These are phyloP conservation scores for Plecturocebus donacophilus DNA, from an alignment of 2,113 vertebrate species.

Conservation along the genomic window DNA sequence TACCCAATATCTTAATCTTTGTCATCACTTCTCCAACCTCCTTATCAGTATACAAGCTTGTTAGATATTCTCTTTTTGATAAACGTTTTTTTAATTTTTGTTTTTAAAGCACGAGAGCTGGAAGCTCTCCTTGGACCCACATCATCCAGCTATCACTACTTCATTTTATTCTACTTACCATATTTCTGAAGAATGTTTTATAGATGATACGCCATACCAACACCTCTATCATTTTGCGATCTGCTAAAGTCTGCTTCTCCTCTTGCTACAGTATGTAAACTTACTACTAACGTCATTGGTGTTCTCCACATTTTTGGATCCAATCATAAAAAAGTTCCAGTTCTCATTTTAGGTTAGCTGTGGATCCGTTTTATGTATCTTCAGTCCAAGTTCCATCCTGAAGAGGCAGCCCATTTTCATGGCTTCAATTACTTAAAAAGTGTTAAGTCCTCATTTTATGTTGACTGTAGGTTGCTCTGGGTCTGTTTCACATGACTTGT, in stretches of 20 bases:
- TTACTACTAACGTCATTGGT: accelerated
- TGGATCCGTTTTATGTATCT: not conserved
- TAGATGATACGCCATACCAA: accelerated
- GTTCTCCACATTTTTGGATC: not conserved
- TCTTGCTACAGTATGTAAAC: accelerated
- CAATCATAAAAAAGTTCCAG: accelerated
- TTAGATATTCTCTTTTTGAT: too few relatives aligned
- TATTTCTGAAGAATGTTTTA: not conserved
- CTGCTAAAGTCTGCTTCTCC: accelerated
- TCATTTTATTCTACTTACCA: not conserved
- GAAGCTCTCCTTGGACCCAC: not conserved
- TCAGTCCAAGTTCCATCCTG: not conserved
- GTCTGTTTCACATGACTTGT: not conserved
- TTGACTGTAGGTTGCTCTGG: not conserved
- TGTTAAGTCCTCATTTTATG: not conserved
- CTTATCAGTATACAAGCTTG: not conserved
- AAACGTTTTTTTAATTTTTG: too few relatives aligned
- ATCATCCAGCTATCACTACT: not conserved
- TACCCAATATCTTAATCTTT: not conserved
- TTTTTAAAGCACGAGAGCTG: not conserved
- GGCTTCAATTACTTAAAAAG: not conserved
- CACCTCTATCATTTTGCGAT: not conserved
- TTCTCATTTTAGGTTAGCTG: not conserved
- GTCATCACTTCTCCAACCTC: not conserved
- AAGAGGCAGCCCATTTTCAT: not conserved